phyloP scores from a whole-genome alignment of 2,113 vertebrate species.

The Hiodon tergisus region DNA sequence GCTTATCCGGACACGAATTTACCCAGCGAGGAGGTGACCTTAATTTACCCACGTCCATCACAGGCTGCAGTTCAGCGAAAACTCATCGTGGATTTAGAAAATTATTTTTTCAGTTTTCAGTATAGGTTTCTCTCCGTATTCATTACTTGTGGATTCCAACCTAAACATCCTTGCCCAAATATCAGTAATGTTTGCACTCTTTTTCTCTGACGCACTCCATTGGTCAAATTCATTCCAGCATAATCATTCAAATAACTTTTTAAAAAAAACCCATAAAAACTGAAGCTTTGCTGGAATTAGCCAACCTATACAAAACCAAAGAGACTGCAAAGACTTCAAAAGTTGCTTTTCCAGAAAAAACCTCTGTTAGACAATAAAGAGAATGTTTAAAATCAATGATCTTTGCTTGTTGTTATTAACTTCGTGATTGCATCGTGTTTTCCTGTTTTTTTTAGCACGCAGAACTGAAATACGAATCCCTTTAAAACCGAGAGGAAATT shows the following conservation, averaged over 20 bases:
- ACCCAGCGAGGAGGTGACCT: conserved; percentile 31
- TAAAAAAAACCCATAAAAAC: background rate
- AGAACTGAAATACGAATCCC: conserved; percentile 16
- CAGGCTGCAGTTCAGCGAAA: conserved; percentile 59
- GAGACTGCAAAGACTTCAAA: no score
- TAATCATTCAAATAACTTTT: no score
- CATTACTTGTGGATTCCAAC: conserved; percentile 62
- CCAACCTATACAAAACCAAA: no score
- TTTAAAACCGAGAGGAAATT: conserved; percentile 20
- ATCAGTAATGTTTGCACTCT: conserved; percentile 20
- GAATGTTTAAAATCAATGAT: background rate
- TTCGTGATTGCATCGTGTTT: conserved; percentile 12
- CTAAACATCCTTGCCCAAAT: conserved; percentile 21
- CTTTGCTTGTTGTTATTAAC: conserved; percentile 11
- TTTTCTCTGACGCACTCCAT: no score
- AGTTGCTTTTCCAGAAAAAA: no score
- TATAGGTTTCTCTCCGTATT: conserved; percentile 71
- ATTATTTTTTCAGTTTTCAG: conserved; percentile 58
- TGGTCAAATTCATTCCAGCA: no score
- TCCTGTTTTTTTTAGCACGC: conserved; percentile 7
- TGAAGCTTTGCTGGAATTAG: no score
- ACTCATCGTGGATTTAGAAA: conserved; percentile 53
- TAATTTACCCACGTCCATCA: conserved; percentile 67
- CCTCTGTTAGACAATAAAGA: no score
- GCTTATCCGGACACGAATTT: conserved; percentile 67